Evolutionary conservation across 1,140 invertebrate species (phyloP), one percentile per base, ranked within the genome.

Genomic region (Pararge aegeria): DNA sequence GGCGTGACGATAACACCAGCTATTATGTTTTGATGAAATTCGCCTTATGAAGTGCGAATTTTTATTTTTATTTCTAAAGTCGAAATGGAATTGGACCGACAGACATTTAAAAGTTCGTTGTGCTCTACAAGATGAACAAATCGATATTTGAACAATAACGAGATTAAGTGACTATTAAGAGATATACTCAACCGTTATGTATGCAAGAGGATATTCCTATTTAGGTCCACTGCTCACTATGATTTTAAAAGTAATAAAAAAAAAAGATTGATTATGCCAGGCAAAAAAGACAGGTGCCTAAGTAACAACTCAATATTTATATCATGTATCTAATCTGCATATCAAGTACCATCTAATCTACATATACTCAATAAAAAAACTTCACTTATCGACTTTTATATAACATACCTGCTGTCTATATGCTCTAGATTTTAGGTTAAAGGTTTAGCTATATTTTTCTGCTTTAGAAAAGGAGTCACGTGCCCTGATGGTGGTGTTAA

Each of bases 11-110:
- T 61, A 58, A 66, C 60, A 61, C 51, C 44, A 38, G 4, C 53
- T 54, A 70, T 70, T 70, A 64, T 70, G 64, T 58, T 63, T 50
- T 64, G 57, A 66, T 60, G 49, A 60, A 64, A 70, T 59, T 59
- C 68, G 29, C 51, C 60, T 65, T 60, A 50, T 63, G 55, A 30
- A 59, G 53, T 59, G 50, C 55, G 52, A 68, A 64, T 40, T 21
- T 54, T 61, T 52, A 64, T 61, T 64, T 58, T 68, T 64, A 55
- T 61, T 59, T 27, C 13, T 40, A 16, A 15, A 27, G 10, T 1
- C 20, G 19, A 34, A 61, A 61, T 52, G 56, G 30, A 59, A 52
- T 49, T 48, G 42, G 42, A 30, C 19, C 55, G 27, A 49, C 55
- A 15, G 15, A 49, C 54, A 24, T 34, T 56, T 56, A 56, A 34